Conservation (phyloP, 1,140 invertebrate species). For the Trichonephila inaurata region DNA sequence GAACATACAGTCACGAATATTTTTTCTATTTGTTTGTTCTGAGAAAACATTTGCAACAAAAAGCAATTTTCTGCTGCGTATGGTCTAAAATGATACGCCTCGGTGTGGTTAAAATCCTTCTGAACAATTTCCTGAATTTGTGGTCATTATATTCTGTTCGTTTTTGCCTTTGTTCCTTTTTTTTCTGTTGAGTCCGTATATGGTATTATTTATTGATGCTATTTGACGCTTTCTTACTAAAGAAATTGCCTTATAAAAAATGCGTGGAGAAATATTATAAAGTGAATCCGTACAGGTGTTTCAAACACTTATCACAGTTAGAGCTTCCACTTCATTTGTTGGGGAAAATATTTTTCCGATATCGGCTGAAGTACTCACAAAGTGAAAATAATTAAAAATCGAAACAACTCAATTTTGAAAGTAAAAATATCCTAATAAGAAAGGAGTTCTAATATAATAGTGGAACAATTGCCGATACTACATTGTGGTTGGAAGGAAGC, state of each 20-base stretch:
- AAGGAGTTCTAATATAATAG: neutral
- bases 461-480: no score
- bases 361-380: neutral
- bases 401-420: neutral
- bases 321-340: neutral
- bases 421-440: neutral
- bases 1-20: slow-evolving; percentile 22
- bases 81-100: neutral
- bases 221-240: neutral
- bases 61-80: slow-evolving; percentile 1
- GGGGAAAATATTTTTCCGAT: neutral
- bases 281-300: neutral
- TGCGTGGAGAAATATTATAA: neutral
- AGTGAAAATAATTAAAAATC: neutral
- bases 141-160: neutral
- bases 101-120: neutral
- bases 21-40: neutral
- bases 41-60: neutral
- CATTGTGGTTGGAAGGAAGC: no score
- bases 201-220: neutral
- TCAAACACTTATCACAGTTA: neutral
- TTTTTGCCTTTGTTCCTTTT: neutral
- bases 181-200: neutral
- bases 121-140: neutral
- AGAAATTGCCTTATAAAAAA: no score